Evolutionary conservation across 2,888 invertebrate species (phyloP).

Genomic region (Andrena dorsata): DNA sequence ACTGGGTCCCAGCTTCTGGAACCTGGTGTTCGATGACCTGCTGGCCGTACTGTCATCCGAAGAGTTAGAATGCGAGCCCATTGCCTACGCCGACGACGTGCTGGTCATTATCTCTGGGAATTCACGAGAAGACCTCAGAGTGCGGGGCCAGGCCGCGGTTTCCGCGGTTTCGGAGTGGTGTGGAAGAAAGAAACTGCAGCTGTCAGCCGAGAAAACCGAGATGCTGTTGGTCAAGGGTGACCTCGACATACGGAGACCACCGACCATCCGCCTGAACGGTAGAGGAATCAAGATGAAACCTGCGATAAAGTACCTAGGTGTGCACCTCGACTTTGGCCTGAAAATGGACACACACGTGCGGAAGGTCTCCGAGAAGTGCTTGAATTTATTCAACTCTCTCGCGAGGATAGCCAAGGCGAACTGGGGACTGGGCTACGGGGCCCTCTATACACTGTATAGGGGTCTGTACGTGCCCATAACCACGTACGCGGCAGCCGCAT

Average conservation of each 20-base stretch:
- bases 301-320: neutral
- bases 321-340: too few species aligned
- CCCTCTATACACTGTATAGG: neutral
- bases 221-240: neutral
- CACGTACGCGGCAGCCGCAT: too few species aligned
- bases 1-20: neutral
- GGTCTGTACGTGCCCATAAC: neutral
- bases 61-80: neutral
- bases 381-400: neutral
- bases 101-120: too few species aligned
- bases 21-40: neutral
- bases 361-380: neutral
- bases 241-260: neutral
- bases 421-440: neutral
- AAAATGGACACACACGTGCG: neutral
- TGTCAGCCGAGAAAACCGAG: neutral
- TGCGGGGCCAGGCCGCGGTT: neutral
- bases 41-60: neutral
- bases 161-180: too few species aligned
- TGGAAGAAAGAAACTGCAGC: neutral
- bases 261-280: neutral
- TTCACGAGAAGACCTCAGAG: too few species aligned
- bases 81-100: neutral
- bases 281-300: neutral
- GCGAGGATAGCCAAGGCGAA: neutral